phyloP scores from a whole-genome alignment of 2,797 vertebrate genomes.

The Esox masquinongy region DNA sequence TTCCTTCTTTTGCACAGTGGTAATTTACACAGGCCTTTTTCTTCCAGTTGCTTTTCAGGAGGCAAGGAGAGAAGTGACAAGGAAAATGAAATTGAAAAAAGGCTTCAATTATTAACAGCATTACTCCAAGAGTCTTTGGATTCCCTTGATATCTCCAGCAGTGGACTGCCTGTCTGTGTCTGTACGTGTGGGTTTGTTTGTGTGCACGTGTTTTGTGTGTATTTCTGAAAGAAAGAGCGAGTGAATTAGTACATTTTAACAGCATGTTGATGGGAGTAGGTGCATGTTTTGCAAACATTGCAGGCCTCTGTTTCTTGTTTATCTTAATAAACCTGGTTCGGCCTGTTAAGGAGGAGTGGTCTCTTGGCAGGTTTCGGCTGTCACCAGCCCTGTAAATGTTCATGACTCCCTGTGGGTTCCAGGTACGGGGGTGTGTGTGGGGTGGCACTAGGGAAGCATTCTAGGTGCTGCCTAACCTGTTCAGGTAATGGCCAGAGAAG shows the following conservation, averaged over 20 bases:
- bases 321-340: slow-evolving; percentile 55
- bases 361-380: slow-evolving; percentile 57
- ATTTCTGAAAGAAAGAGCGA: background rate
- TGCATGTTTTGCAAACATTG: slow-evolving; percentile 14
- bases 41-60: too few relatives aligned
- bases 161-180: slow-evolving; percentile 13
- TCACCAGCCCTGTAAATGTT: slow-evolving; percentile 23
- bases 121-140: too few relatives aligned
- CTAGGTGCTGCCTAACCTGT: slow-evolving; percentile 70
- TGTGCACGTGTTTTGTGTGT: background rate
- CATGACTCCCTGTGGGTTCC: slow-evolving; percentile 10
- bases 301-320: slow-evolving; percentile 18
- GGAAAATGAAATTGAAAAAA: too few relatives aligned
- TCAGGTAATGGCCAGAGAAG: slow-evolving; percentile 42
- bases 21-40: too few relatives aligned
- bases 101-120: too few relatives aligned
- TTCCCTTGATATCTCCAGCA: too few relatives aligned
- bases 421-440: slow-evolving; percentile 15
- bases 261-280: slow-evolving; percentile 20
- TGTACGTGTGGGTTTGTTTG: slow-evolving; percentile 7
- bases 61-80: too few relatives aligned
- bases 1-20: too few relatives aligned
- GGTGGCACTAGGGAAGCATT: slow-evolving; percentile 44
- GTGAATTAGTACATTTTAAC: background rate
- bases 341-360: slow-evolving; percentile 64